Base-by-base conservation (phyloP, 92 coral and sea anemone species). In the Zoanthus solanderi region DNA sequence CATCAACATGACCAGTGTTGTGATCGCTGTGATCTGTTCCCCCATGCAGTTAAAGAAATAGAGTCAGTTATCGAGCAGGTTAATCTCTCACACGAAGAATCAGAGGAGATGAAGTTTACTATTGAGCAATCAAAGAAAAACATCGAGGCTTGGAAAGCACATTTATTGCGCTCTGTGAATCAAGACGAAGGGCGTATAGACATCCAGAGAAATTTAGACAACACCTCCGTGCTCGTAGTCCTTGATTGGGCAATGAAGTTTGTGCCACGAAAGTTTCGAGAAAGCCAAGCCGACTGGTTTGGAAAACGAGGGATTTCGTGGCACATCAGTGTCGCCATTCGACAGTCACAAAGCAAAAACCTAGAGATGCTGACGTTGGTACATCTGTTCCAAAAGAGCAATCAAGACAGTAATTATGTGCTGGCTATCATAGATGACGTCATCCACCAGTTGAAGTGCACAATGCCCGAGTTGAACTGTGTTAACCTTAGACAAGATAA, bases 241-340 rank as follows among this genome's bases (percentile, higher is more conserved):
- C 86, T 86, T 78, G 91, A 83, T 31, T 87, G 90, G 85, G 85
- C 84, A 23, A 78, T 87, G 90, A 87, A 78, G 75, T 61, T 78
- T 63, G 56, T 93, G 74, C 92, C 92, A 57, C 57, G 89, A n/a
- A 93, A 93, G 63, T 93, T 58, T 67, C 67, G 91, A 75, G 92
- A 91, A 37, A 91, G 89, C 72, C 94, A 91, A 74, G 68, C 63
- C 56, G 95, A 92, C 48, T 90, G 88, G 90, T 90, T 87, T 63
- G 88, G 67, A 0, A 91, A 91, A 57, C 77, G 91, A 30, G 94
- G 92, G 0, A 83, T 88, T 48, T 69, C 89, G 65, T 92, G 88
- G 88, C 92, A 89, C 87, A n/a, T 85, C 4, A 89, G 92, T n/a
- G 94, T 89, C 17, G 92, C 94, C 32, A 79, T 57, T 75, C 56